Evolutionary conservation across 2,888 invertebrate species (phyloP).

Genomic region (Herminia tarsipennalis): DNA sequence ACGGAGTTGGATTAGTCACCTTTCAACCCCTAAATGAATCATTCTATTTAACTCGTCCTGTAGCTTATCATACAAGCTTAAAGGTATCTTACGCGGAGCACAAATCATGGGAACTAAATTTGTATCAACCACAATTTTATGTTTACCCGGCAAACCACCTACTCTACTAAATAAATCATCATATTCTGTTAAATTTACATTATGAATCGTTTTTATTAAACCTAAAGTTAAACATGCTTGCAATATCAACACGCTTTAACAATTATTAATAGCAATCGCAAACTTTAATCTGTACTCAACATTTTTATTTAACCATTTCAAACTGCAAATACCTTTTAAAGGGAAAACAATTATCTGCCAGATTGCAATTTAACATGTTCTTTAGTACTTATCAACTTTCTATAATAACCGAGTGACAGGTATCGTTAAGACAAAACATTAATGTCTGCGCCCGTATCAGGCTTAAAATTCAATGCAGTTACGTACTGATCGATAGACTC

Average conservation of each 20-base stretch:
- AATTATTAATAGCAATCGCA: not conserved
- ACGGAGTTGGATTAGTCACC: not conserved
- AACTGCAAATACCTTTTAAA: no score
- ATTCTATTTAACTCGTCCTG: not conserved
- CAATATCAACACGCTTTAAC: not conserved
- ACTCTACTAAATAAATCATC: not conserved
- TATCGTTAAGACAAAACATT: no score
- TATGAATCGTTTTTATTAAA: not conserved
- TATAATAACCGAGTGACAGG: no score
- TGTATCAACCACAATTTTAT: not conserved
- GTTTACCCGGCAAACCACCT: not conserved
- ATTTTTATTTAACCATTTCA: no score
- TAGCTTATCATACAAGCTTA: not conserved
- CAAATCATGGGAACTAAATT: not conserved
- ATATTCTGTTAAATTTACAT: no score
- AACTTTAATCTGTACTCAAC: not conserved
- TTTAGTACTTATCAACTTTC: no score
- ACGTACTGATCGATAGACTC: not conserved
- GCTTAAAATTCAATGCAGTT: not conserved
- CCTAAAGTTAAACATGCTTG: not conserved
- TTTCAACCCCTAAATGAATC: not conserved
- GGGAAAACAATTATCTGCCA: no score
- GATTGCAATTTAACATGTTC: no score
- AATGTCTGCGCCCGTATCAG: no score
- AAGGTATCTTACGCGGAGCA: not conserved